A percentile compares a stretch with the other conserved stretches of the same genome.
phyloP scores from a whole-genome alignment of 2,888 invertebrate genomes.

The Bembecia ichneumoniformis region DNA sequence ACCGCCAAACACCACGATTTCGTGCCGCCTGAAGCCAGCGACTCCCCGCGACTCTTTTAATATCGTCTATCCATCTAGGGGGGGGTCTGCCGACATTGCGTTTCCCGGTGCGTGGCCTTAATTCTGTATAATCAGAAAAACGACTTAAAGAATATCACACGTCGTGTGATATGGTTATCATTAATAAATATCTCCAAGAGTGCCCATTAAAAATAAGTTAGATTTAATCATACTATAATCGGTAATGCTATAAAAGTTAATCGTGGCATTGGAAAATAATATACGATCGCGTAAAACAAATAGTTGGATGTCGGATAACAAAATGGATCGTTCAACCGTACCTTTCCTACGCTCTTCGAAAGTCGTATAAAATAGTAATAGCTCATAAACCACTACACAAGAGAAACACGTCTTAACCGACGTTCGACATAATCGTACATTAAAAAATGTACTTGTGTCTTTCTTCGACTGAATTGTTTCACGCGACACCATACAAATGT shows the following conservation, averaged over 20 bases:
- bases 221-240: too few species aligned
- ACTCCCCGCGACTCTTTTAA: too few species aligned
- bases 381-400: neutral
- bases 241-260: neutral
- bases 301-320: neutral
- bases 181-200: too few species aligned
- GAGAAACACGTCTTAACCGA: neutral
- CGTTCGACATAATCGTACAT: neutral
- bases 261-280: neutral
- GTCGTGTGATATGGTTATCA: too few species aligned
- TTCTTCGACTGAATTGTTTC: neutral
- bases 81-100: too few species aligned
- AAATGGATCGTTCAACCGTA: conserved; percentile 5
- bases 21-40: too few species aligned
- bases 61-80: too few species aligned
- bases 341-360: conserved; percentile 11
- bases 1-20: too few species aligned
- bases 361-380: conserved; percentile 9
- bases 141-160: too few species aligned
- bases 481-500: neutral
- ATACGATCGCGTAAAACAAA: neutral
- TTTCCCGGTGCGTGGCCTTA: too few species aligned
- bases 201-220: too few species aligned
- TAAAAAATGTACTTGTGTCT: neutral
- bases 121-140: too few species aligned